phyloP scores from a whole-genome alignment of 2,888 invertebrate species.

The Pyrgus malvae region DNA sequence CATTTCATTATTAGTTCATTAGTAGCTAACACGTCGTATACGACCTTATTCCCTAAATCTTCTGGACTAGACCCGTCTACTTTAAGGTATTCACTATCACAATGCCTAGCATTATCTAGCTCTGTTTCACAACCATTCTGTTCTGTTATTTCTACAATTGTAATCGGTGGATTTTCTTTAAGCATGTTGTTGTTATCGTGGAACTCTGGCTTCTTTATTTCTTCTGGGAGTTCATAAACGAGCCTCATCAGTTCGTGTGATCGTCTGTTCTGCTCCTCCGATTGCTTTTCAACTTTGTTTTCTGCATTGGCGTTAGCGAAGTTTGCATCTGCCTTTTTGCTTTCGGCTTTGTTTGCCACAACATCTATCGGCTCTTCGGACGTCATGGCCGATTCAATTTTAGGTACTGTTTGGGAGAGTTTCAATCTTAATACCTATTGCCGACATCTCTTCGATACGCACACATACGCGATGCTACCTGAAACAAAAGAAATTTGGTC shows the following conservation, averaged over 20 bases:
- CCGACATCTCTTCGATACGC: constrained; percentile 11
- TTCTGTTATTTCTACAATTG: constrained; percentile 72
- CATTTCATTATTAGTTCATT: constrained; percentile 63
- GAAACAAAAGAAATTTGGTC: constrained; percentile 2
- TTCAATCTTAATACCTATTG: constrained; percentile 1
- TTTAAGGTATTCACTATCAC: constrained; percentile 61
- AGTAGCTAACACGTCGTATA: constrained; percentile 61
- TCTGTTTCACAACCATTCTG: constrained; percentile 75
- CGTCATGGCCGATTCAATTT: constrained; percentile 65
- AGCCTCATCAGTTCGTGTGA: constrained; percentile 72
- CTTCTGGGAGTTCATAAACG: constrained; percentile 74
- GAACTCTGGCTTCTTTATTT: constrained; percentile 51
- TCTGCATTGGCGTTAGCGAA: constrained; percentile 55
- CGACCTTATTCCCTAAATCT: constrained; percentile 67
- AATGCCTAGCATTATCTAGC: constrained; percentile 49
- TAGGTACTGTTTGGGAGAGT: not conserved
- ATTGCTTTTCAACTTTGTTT: constrained; percentile 49
- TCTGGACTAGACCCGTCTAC: constrained; percentile 55
- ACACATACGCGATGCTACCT: constrained; percentile 15
- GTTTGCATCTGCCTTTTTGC: constrained; percentile 60
- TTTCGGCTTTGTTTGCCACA: constrained; percentile 58
- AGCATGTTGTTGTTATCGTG: constrained; percentile 70
- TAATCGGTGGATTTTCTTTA: constrained; percentile 73
- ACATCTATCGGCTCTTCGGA: constrained; percentile 73
- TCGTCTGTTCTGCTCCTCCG: constrained; percentile 51